phyloP scores from a whole-genome alignment of 1,140 invertebrate genomes.

The Rhyzopertha dominica region DNA sequence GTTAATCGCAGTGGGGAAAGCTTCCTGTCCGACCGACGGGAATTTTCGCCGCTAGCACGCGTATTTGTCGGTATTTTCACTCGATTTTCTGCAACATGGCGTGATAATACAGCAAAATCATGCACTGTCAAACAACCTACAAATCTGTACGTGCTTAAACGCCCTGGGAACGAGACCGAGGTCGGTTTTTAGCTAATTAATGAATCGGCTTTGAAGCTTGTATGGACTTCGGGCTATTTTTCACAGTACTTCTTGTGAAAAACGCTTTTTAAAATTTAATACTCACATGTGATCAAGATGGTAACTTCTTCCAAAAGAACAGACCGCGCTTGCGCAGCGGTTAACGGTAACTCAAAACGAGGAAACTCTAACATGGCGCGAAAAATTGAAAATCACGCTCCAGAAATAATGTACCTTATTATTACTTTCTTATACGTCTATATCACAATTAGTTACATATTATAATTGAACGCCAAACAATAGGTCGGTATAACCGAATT shows the following conservation, averaged over 20 bases:
- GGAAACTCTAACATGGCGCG: too few species aligned
- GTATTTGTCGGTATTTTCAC: constrained; percentile 19
- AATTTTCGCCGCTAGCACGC: constrained; percentile 1
- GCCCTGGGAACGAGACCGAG: not conserved
- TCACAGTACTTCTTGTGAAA: not conserved
- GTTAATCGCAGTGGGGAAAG: not conserved
- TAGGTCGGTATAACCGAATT: too few species aligned
- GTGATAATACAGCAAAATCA: constrained; percentile 40
- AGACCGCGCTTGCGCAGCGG: constrained; percentile 46
- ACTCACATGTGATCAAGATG: constrained; percentile 63
- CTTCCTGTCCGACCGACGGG: not conserved
- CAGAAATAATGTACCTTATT: too few species aligned
- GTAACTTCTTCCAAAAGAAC: constrained; percentile 57
- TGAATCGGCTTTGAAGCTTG: not conserved
- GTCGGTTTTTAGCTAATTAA: not conserved
- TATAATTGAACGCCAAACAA: too few species aligned
- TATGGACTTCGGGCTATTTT: constrained; percentile 9
- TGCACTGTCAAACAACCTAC: constrained; percentile 33
- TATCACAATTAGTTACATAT: too few species aligned
- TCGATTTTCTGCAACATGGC: constrained; percentile 42
- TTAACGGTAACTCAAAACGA: too few species aligned
- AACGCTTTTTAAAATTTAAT: constrained; percentile 24
- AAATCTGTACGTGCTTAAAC: constrained; percentile 4
- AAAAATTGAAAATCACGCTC: too few species aligned
- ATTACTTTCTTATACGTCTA: too few species aligned